Evolutionary conservation across 2,888 invertebrate genomes (phyloP), one percentile per base, ranked within the genome.

Genomic region (Noctua janthina): DNA sequence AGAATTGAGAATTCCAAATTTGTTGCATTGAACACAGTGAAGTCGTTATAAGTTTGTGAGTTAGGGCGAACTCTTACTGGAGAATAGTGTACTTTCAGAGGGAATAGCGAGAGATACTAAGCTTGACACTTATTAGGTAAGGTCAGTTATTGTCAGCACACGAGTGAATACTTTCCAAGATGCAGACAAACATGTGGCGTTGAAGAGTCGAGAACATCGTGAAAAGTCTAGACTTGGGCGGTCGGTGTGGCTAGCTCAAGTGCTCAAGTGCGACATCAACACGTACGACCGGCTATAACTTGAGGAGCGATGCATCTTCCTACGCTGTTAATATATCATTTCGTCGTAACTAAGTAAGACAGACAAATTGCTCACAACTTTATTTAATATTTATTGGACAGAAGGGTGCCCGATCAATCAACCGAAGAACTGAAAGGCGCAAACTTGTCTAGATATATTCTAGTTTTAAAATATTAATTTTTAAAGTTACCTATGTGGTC

Each of bases 331-430:
- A 96, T 96, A 95, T 95, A 95, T 95, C 95, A 95, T 95, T 93
- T 95, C 92, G 92, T 93, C 93, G 93, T 92, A 95, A 94, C 93
- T 95, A 94, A 95, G 93, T 92, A 92, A 93, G 93, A 94, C 95
- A 89, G 95, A 96, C 94, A 95, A 95, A 95, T 95, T 95, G 95
- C 94, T 92, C 91, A 92, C 93, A 92, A 94, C 89, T 94, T 93
- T 94, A 95, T 96, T 94, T 94, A 96, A 94, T 96, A 96, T 96
- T 96, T 96, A 96, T 96, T 94, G 94, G 92, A 92, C 85, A 89
- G 92, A 94, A 94, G 94, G 95, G 94, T 92, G 89, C 85, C 92
- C 93, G 93, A 96, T 96, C 96, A 95, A 96, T 96, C 96, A 96
- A 89, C 83, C 66, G 83, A 79, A 73, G 83, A 87, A 82, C 75